Base-by-base conservation (phyloP, 2,888 invertebrate genomes). In the Endomychus coccineus region DNA sequence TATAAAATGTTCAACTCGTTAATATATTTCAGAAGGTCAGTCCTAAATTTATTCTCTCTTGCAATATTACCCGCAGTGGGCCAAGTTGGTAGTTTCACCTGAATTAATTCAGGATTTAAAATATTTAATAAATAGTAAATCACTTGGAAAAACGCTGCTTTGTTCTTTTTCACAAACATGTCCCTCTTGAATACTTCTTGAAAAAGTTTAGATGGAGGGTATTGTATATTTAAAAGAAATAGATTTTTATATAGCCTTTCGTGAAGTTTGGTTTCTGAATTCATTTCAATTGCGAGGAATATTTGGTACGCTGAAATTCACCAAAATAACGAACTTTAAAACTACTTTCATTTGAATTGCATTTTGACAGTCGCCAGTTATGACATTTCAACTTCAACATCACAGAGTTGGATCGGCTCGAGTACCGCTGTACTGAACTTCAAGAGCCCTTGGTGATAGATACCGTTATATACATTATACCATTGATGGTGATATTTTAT, bases 161-260 rank as follows among this genome's bases (percentile, higher is more conserved):
- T 62, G 49, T 65, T 66, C 25, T 52, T 61, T 48, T 62, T 64
- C 1, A 48, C 38, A 37, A 66, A 66, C 64, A 66, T 66, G 36
- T 61, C 57, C 36, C 46, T 52, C 36, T 54, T 61, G 23, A 62
- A 60, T 10, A 58, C 48, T 2, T 38, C 17, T 27, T 54, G 37
- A 30, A 62, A 61, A 17, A 58, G 56, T 30, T 51, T 45, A 11
- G 50, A 41, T 32, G 62, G 46, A 13, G 57, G 54, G 33, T 60
- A 52, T 15, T 51, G 35, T 10, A 39, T 29, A 10, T 55, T 59
- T 33, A 64, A 41, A 5, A 61, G 46, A 16, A 35, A 37, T 5
- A 64, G 41, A 39, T 59, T 61, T n/a, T 46, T 52, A 39, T 60
- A 54, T 9, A 65, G 44, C 12, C 47, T 38, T 35, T 59, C 56